phyloP scores from a whole-genome alignment of 2,113 vertebrate species.

The Vulpes ferrilata region DNA sequence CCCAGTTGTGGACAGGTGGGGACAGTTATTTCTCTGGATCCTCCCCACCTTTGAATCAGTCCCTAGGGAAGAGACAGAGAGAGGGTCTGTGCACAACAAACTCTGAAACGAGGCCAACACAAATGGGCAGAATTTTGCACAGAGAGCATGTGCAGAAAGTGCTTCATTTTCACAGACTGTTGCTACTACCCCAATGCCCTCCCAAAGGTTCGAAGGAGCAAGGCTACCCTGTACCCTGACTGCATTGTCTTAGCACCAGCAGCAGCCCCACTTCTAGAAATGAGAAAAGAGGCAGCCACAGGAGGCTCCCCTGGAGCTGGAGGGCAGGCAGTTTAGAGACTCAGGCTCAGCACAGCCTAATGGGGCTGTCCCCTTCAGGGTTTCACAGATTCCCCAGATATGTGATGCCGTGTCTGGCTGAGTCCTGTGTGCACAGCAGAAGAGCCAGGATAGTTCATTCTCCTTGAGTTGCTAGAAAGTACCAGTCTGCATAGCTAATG shows the following conservation, averaged over 20 bases:
- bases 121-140: background rate
- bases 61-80: background rate
- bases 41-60: background rate
- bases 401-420: background rate
- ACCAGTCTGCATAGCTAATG: background rate
- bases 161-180: background rate
- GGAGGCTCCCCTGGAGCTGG: background rate
- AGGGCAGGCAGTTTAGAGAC: background rate
- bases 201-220: background rate
- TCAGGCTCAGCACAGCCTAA: background rate
- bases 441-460: background rate
- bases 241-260: background rate
- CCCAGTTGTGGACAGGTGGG: background rate
- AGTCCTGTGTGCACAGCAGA: background rate
- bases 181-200: rapidly evolving
- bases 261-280: background rate
- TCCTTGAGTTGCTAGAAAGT: background rate
- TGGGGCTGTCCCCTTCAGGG: background rate
- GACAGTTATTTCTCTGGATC: background rate
- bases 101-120: background rate
- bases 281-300: background rate
- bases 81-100: background rate
- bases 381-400: background rate
- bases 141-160: background rate
- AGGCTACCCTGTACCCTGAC: background rate